phyloP scores from a whole-genome alignment of 2,888 invertebrate species.

The Trichopria drosophilae region DNA sequence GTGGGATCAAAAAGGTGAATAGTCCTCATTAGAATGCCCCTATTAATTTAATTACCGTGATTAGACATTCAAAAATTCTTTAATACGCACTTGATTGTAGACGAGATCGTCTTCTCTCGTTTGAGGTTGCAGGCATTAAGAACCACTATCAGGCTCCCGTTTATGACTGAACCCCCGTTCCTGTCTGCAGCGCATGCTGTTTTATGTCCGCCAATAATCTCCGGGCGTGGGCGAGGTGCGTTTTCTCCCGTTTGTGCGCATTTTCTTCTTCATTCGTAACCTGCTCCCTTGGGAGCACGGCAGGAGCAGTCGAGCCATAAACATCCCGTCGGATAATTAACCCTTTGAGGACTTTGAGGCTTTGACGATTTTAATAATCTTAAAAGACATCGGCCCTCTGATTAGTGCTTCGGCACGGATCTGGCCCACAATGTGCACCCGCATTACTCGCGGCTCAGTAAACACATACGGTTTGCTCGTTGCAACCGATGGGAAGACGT shows the following conservation, averaged over 20 bases:
- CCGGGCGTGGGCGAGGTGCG: too few species aligned
- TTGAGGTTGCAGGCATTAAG: too few species aligned
- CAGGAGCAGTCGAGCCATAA: conserved; percentile 47
- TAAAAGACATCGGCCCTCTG: conserved; percentile 36
- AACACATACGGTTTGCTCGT: conserved; percentile 21
- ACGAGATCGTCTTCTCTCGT: too few species aligned
- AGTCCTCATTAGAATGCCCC: too few species aligned
- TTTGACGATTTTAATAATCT: conserved; percentile 38
- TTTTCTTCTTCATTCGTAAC: conserved; percentile 14
- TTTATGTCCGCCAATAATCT: too few species aligned
- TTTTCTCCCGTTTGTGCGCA: not conserved
- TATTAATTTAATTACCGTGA: too few species aligned
- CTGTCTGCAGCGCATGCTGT: too few species aligned
- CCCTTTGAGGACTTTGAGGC: conserved; percentile 56
- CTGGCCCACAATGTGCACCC: conserved; percentile 31
- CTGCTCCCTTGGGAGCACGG: conserved; percentile 34
- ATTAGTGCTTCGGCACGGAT: conserved; percentile 55
- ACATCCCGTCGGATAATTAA: conserved; percentile 56
- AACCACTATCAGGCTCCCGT: too few species aligned
- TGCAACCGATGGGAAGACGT: conserved; percentile 30
- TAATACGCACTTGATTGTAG: too few species aligned
- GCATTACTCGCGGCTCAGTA: conserved; percentile 20
- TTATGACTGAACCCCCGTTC: too few species aligned
- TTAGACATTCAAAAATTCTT: too few species aligned
- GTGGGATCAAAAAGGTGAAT: too few species aligned